Evolutionary conservation across 2,888 invertebrate species (phyloP), one percentile per base, ranked within the genome.

Genomic region (Eucera pruinosa): DNA sequence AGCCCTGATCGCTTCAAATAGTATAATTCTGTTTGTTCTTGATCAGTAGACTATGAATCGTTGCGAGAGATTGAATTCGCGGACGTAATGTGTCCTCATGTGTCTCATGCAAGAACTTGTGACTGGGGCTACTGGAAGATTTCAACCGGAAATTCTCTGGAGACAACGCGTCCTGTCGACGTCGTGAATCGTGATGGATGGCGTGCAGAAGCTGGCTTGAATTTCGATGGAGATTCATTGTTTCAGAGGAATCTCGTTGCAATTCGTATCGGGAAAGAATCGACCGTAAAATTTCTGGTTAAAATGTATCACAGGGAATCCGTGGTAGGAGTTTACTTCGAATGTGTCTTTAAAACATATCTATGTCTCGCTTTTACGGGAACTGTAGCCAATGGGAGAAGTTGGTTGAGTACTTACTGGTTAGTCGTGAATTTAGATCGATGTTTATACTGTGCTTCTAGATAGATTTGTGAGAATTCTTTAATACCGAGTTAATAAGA

Each of bases 181-280:
- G 23, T 33, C 50, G 57, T 20, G 57, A 66, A 62, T 77, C 68
- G 58, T 76, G 77, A 77, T 68, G 54, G 47, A 76, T 76, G 39
- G 43, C 18, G 61, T 33, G 20, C 9, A 0, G 18, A 20, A 4
- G 15, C 33, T 18, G 62, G 13, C 33, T 64, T 23, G 77, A 64
- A 58, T 68, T 64, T 60, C 62, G 64, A 76, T 68, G 41, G 30
- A 77, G 52, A 67, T 68, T 68, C 58, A 48, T 68, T 36, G 48
- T 33, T 11, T 5, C 18, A 15, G 15, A 15, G n/a, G 18, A 25
- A 36, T 48, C 6, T 18, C 33, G 18, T 4, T 7, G 20, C 6
- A 48, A 41, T 54, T 23, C 18, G 61, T 41, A 62, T 36, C 20
- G 55, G 20, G 55, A 36, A 48, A 48, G 48, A 36, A 55, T 25